Percentiles rank a stretch among this genome's conserved stretches.
Evolutionary conservation across 2,888 invertebrate species (phyloP).

Genomic region (Nemotelus nigrinus): DNA sequence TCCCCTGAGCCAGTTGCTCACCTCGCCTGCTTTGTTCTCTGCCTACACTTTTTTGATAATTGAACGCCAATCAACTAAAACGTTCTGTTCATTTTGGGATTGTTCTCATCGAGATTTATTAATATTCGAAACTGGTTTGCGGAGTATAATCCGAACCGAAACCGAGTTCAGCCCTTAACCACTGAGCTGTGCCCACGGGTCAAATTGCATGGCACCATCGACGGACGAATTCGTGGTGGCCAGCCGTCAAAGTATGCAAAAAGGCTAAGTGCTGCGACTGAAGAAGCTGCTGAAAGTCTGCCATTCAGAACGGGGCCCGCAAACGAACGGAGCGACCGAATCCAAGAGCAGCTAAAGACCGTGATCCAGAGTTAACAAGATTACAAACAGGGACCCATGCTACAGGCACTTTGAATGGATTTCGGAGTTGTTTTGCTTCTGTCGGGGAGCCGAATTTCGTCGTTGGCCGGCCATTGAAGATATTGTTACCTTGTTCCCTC

Average conservation of each 20-base stretch:
- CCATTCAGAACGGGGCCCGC: slow-evolving; percentile 38
- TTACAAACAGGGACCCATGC: slow-evolving; percentile 37
- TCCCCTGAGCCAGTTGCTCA: too few species aligned
- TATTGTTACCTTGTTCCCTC: slow-evolving; percentile 38
- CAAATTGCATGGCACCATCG: slow-evolving; percentile 44
- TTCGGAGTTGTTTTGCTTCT: slow-evolving; percentile 44
- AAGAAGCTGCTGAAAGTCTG: slow-evolving; percentile 35
- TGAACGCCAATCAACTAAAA: slow-evolving; percentile 29
- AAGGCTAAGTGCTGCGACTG: slow-evolving; percentile 37
- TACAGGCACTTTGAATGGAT: slow-evolving; percentile 44
- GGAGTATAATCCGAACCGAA: slow-evolving; percentile 20
- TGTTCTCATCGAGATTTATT: slow-evolving; percentile 15
- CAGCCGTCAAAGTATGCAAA: slow-evolving; percentile 35
- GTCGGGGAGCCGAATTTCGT: slow-evolving; percentile 38
- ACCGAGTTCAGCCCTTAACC: slow-evolving; percentile 28
- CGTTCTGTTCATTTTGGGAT: slow-evolving; percentile 10
- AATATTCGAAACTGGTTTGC: slow-evolving; percentile 36
- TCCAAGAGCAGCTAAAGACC: slow-evolving; percentile 23
- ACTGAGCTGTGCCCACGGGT: slow-evolving; percentile 43
- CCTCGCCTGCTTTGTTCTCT: background rate
- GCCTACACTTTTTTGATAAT: slow-evolving; percentile 8
- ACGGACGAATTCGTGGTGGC: slow-evolving; percentile 38
- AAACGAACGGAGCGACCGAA: slow-evolving; percentile 10
- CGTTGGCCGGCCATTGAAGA: slow-evolving; percentile 40
- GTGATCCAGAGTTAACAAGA: slow-evolving; percentile 43